Base-by-base conservation (phyloP, 1,140 invertebrate genomes). In the Bilobella aurantiaca region DNA sequence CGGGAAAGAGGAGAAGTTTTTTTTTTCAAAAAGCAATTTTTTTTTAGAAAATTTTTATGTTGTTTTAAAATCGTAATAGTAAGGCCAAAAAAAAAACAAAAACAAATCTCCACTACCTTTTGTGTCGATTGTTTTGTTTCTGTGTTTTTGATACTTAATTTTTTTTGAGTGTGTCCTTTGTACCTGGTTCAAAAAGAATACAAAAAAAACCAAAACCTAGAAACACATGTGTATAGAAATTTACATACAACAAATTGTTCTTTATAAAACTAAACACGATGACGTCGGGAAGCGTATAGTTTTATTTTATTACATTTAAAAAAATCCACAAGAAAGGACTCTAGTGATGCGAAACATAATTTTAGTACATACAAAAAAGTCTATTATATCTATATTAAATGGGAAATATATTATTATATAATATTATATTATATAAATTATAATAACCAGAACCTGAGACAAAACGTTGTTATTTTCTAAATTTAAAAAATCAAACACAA, bases 131-230 rank as follows among this genome's bases (percentile, higher is more conserved):
- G n/a, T 53, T 53, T 14, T 42, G 12, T 53, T 53, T 23, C 25
- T 53, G 49, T 53, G 12, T 53, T 53, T n/a, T 53, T 53, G 49
- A 53, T 53, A 53, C 49, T 53, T 53, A 53, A 53, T 53, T 53
- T 53, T 53, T 53, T 53, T 53, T 23, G n/a, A n/a, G n/a, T n/a
- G 14, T 53, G 49, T 53, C 49, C 49, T 53, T 53, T 53, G 49
- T 53, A 53, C 49, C 49, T 53, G 49, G 49, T 53, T 42, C 37
- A 42, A 42, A n/a, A 42, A 42, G 37, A 42, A 42, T 42, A 42
- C 49, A 23, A 53, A 53, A 53, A 23, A 42, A 42, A 12, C 8
- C 34, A 42, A 42, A 42, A 42, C 34, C 34, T 42, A 42, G 34
- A 12, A 42, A 42, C 34, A 42, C n/a, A n/a, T n/a, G n/a, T n/a